phyloP scores from a whole-genome alignment of 2,113 vertebrate genomes.

The Pseudopipra pipra region DNA sequence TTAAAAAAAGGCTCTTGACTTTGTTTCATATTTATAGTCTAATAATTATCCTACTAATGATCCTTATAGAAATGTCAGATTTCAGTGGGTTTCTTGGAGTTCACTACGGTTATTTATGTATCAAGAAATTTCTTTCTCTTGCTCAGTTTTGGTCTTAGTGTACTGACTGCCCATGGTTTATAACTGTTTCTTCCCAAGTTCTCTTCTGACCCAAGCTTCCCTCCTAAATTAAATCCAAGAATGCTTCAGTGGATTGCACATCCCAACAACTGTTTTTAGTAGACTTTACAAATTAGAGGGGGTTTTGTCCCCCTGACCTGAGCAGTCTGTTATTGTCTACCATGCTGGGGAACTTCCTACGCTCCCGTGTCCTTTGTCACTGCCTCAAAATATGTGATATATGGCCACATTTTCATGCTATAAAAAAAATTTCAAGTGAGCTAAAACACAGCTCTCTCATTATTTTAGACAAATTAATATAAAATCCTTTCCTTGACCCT shows the following conservation, averaged over 20 bases:
- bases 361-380: rapidly evolving
- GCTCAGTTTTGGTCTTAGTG: background rate
- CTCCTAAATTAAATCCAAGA: background rate
- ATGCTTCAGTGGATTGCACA: background rate
- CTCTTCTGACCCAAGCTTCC: background rate
- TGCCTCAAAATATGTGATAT: background rate
- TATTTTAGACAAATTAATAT: background rate
- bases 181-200: background rate
- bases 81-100: background rate
- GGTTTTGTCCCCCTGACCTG: background rate
- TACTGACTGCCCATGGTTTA: background rate
- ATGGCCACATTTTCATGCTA: background rate
- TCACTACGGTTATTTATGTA: background rate
- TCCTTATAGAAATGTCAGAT: background rate
- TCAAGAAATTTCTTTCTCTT: background rate
- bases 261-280: background rate
- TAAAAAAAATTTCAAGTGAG: background rate
- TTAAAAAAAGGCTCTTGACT: background rate
- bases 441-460: background rate
- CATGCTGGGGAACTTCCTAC: background rate
- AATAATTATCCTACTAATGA: background rate
- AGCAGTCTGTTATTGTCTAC: background rate
- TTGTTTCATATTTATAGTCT: background rate
- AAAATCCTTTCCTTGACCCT: background rate
- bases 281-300: background rate